phyloP scores from a whole-genome alignment of 1,140 invertebrate genomes.

The Cardiocondyla obscurior region DNA sequence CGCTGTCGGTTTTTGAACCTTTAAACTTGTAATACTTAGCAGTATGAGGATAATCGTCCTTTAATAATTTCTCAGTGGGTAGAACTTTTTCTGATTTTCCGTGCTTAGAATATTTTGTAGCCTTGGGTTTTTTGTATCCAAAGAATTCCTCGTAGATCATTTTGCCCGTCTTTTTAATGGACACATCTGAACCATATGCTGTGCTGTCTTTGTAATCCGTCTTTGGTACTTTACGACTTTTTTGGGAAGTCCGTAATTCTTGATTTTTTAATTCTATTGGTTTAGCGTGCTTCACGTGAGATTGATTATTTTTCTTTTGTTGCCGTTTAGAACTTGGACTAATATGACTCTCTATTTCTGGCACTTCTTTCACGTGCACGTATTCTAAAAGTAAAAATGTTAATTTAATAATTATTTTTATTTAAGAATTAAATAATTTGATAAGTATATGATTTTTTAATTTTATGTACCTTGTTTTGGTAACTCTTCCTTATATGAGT shows the following conservation, averaged over 20 bases:
- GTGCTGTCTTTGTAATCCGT: constrained; percentile 44
- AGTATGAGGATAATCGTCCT: constrained; percentile 53
- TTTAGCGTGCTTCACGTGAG: neutral
- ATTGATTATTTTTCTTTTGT: neutral
- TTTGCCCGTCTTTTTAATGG: constrained; percentile 8
- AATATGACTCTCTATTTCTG: constrained; percentile 60
- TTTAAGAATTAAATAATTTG: no score
- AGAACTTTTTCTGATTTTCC: constrained; percentile 16
- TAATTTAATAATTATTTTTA: neutral
- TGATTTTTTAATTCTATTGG: neutral
- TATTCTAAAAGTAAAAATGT: constrained; percentile 64
- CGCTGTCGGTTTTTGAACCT: constrained; percentile 62
- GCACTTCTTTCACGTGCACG: constrained; percentile 61
- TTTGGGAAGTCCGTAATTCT: neutral
- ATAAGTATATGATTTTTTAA: neutral
- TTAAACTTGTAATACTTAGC: constrained; percentile 69
- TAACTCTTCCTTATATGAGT: constrained; percentile 68
- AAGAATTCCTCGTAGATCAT: constrained; percentile 62
- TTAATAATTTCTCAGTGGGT: constrained; percentile 43
- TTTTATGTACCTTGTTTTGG: constrained; percentile 70
- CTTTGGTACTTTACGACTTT: constrained; percentile 24
- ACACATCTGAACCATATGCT: constrained; percentile 46
- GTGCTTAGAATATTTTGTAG: constrained; percentile 52
- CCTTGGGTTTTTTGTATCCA: constrained; percentile 67
- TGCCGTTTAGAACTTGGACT: neutral